A percentile compares a stretch with the other conserved stretches of the same genome.
Evolutionary conservation across 2,113 vertebrate species (phyloP).

Genomic region (Catharus fuscescens): DNA sequence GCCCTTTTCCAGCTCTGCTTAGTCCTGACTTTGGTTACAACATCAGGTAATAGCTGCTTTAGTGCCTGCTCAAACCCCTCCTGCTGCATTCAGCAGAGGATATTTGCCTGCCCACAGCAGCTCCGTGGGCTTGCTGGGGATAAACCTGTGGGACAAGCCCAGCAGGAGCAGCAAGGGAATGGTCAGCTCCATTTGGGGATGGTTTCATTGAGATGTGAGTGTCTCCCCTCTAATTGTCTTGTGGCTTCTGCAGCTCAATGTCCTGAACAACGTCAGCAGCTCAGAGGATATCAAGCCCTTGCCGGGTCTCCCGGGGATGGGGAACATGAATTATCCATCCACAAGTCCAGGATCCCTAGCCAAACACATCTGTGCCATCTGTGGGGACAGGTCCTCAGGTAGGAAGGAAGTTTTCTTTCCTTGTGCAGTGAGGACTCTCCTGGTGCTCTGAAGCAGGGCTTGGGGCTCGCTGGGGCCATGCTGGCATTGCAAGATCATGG

Average conservation of each 20-base stretch:
- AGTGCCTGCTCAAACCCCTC: background rate
- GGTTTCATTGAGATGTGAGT: background rate
- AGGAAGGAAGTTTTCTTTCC: slow-evolving; percentile 37
- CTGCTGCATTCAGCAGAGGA: background rate
- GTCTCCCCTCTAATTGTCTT: background rate
- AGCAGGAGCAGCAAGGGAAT: background rate
- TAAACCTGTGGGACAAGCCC: background rate
- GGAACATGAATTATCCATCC: slow-evolving; percentile 88
- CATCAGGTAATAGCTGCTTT: background rate
- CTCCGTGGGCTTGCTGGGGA: background rate
- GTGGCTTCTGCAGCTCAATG: slow-evolving; percentile 80
- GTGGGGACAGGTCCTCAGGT: slow-evolving; percentile 97
- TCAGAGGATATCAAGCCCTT: slow-evolving; percentile 93
- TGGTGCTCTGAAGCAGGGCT: background rate
- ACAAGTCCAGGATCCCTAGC: slow-evolving; percentile 89
- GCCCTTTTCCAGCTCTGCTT: background rate
- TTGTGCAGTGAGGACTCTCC: background rate
- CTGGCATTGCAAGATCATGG: background rate
- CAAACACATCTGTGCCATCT: slow-evolving; percentile 97
- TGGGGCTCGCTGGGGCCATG: fast-evolving
- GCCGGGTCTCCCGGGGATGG: slow-evolving; percentile 81
- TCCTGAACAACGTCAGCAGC: slow-evolving; percentile 85
- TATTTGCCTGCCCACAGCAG: background rate
- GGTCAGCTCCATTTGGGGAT: background rate
- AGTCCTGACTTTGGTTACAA: background rate